A percentile compares a stretch with the other conserved stretches of the same genome.
These are phyloP conservation scores for Colaptes auratus DNA, from an alignment of 2,113 vertebrate species.

Conservation along the genomic window DNA sequence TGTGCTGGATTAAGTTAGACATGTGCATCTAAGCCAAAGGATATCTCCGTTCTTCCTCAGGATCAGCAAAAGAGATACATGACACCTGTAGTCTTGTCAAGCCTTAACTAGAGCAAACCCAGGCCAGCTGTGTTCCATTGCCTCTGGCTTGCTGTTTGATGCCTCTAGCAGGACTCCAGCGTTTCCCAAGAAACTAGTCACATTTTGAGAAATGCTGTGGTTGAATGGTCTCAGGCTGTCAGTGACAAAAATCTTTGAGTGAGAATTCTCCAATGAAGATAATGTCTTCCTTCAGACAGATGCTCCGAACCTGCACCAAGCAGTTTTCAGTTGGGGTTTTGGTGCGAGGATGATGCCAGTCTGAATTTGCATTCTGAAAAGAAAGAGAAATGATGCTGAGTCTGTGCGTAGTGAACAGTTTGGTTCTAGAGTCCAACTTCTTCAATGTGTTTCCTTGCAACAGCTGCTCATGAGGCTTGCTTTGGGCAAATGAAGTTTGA, in stretches of 20 bases:
- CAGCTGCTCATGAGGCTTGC: background rate
- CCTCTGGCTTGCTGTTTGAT: background rate
- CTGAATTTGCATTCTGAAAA: background rate
- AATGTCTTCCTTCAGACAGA: background rate
- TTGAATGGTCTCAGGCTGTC: background rate
- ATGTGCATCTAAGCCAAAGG: background rate
- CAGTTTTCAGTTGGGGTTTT: background rate
- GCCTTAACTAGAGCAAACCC: background rate
- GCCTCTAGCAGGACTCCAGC: background rate
- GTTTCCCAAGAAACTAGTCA: background rate
- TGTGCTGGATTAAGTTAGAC: background rate
- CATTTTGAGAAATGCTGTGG: background rate
- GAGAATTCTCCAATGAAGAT: background rate
- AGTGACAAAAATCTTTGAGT: background rate
- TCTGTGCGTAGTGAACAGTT: background rate
- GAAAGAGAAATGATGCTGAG: background rate
- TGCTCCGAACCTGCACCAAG: background rate
- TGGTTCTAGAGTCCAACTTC: slow-evolving; percentile 30
- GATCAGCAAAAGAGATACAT: background rate
- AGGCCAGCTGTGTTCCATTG: background rate
- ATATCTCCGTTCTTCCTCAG: background rate
- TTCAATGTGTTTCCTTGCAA: slow-evolving; percentile 11
- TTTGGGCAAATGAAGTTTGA: slow-evolving; percentile 66
- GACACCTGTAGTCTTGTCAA: background rate
- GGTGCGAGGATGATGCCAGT: background rate